Percentiles rank a stretch among this genome's conserved stretches.
These are phyloP conservation scores for Batillaria attramentaria DNA, from an alignment of 1,140 invertebrate species.

Conservation along the genomic window DNA sequence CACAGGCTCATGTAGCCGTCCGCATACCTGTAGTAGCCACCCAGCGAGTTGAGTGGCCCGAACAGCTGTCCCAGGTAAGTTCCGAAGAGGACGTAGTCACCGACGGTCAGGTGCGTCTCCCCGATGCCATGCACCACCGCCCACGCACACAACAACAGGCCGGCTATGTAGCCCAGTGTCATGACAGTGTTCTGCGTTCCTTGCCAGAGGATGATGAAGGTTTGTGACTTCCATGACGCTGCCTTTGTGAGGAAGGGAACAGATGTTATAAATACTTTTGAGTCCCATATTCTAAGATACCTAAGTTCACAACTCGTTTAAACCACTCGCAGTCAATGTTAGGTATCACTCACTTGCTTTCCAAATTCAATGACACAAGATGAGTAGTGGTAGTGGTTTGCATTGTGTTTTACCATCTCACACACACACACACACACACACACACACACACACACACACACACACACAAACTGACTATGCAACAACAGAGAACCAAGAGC, in stretches of 20 bases:
- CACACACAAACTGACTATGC: no score
- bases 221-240: slow-evolving; percentile 89
- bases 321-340: no score
- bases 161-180: slow-evolving; percentile 85
- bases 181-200: slow-evolving; percentile 93
- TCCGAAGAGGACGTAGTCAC: slow-evolving; percentile 95
- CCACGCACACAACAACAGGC: slow-evolving; percentile 88
- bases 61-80: slow-evolving; percentile 98
- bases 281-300: no score
- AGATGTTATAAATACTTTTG: no score
- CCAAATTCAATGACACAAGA: no score
- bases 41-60: slow-evolving; percentile 96
- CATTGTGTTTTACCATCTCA: not conserved
- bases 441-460: no score
- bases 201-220: slow-evolving; percentile 91
- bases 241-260: slow-evolving; percentile 75
- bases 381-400: no score
- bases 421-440: no score
- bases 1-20: no score
- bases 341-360: no score
- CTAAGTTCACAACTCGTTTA: no score
- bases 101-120: slow-evolving; percentile 82
- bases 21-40: slow-evolving; percentile 94
- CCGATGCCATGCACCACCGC: slow-evolving; percentile 76
- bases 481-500: no score